These are phyloP conservation scores for Pheucticus melanocephalus DNA, from an alignment of 2,113 vertebrate species.

Conservation along the genomic window DNA sequence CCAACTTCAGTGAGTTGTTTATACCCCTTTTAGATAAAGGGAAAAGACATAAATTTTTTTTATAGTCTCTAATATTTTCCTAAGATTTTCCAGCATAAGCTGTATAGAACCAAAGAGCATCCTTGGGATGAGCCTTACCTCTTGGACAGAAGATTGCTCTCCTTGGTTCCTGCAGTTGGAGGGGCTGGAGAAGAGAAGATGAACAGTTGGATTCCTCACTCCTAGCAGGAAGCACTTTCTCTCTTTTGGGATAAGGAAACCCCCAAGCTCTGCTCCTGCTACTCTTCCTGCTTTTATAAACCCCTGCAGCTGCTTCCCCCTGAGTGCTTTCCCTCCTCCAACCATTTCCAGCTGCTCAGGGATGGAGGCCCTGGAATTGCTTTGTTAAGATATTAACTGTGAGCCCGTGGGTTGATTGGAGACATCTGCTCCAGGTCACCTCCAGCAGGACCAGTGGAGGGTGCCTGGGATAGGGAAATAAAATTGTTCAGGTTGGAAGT, in stretches of 20 bases:
- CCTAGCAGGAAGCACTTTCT: fast-evolving
- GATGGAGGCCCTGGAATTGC: background rate
- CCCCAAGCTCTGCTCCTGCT: fast-evolving
- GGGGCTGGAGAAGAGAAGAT: fast-evolving
- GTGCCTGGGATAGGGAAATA: background rate
- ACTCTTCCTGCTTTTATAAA: background rate
- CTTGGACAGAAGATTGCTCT: background rate
- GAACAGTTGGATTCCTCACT: fast-evolving
- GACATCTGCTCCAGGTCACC: background rate
- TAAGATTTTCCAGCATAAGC: background rate
- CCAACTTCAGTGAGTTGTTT: background rate
- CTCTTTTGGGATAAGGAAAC: fast-evolving
- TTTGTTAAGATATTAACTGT: background rate
- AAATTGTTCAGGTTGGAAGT: background rate
- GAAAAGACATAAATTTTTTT: background rate
- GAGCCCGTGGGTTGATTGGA: fast-evolving
- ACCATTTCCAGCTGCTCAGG: background rate
- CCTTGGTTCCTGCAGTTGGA: fast-evolving
- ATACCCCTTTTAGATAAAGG: background rate
- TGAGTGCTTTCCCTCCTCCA: background rate
- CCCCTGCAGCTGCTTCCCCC: background rate
- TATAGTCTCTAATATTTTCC: background rate
- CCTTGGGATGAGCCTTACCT: background rate
- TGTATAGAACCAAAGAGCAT: fast-evolving
- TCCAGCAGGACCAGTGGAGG: fast-evolving